phyloP scores from a whole-genome alignment of 2,888 invertebrate genomes.

The Ichneumoninae sp. region DNA sequence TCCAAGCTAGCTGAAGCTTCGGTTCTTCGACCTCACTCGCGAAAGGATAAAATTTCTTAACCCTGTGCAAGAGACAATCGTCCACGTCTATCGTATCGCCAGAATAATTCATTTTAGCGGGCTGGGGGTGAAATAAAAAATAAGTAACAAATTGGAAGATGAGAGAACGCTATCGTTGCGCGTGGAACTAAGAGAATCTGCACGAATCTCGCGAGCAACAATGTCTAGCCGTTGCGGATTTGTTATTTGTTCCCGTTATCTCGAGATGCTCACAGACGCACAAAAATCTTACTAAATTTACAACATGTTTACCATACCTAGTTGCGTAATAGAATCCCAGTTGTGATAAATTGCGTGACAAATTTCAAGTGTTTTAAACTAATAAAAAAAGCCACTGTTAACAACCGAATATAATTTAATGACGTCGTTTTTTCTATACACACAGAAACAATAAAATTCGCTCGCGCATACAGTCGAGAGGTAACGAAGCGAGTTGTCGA shows the following conservation, averaged over 20 bases:
- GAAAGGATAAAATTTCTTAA: slow-evolving; percentile 31
- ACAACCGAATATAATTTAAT: slow-evolving; percentile 75
- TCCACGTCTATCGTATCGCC: slow-evolving; percentile 29
- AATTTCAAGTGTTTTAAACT: neutral
- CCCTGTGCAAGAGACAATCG: slow-evolving; percentile 31
- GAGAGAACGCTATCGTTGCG: neutral
- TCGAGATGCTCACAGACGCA: neutral
- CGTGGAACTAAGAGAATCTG: neutral
- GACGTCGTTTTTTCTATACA: slow-evolving; percentile 62
- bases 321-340: neutral
- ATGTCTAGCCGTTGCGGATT: slow-evolving; percentile 2
- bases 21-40: slow-evolving; percentile 23
- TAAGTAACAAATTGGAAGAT: neutral
- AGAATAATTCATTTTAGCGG: slow-evolving; percentile 17
- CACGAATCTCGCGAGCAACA: neutral
- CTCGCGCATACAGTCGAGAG: slow-evolving; percentile 33
- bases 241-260: slow-evolving; percentile 42
- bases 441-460: slow-evolving; percentile 62
- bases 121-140: neutral
- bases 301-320: neutral
- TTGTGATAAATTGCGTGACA: neutral
- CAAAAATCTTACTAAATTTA: neutral
- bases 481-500: slow-evolving; percentile 23
- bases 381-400: slow-evolving; percentile 39
- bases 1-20: slow-evolving; percentile 67